phyloP scores from a whole-genome alignment of 2,888 invertebrate species.

The Spodoptera exigua region DNA sequence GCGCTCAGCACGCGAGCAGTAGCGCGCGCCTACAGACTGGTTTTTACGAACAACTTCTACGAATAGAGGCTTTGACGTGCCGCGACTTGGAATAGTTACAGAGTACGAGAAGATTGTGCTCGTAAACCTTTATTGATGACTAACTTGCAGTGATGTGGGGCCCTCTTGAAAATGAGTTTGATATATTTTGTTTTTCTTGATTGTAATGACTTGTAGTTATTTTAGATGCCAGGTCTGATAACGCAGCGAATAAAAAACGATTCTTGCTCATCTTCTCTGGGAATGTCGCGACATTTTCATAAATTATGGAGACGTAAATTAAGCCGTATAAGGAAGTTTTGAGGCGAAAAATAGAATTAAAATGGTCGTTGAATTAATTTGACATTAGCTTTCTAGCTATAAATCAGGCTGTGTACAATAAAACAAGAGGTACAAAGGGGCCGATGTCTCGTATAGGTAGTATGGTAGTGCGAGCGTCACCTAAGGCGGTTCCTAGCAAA shows the following conservation, averaged over 20 bases:
- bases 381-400: constrained; percentile 39
- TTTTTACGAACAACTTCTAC: constrained; percentile 84
- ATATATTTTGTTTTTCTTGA: constrained; percentile 48
- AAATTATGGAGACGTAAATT: constrained; percentile 33
- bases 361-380: constrained; percentile 51
- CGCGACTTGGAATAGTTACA: constrained; percentile 75
- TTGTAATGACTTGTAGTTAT: constrained; percentile 44
- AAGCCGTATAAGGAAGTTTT: constrained; percentile 37
- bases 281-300: constrained; percentile 33
- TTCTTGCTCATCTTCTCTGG: constrained; percentile 23
- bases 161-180: constrained; percentile 44
- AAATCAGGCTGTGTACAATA: constrained; percentile 41
- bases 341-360: constrained; percentile 30
- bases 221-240: constrained; percentile 45
- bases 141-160: constrained; percentile 58
- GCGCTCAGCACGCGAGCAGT: constrained; percentile 81
- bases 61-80: constrained; percentile 85
- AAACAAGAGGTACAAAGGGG: constrained; percentile 37
- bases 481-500: constrained; percentile 69
- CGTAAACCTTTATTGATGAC: constrained; percentile 76
- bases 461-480: constrained; percentile 46
- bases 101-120: constrained; percentile 67
- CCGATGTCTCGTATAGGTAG: constrained; percentile 57
- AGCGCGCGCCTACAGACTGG: constrained; percentile 84
- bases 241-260: constrained; percentile 36